Evolutionary conservation across 2,888 invertebrate genomes (phyloP).

Genomic region (Cistogaster globosa): DNA sequence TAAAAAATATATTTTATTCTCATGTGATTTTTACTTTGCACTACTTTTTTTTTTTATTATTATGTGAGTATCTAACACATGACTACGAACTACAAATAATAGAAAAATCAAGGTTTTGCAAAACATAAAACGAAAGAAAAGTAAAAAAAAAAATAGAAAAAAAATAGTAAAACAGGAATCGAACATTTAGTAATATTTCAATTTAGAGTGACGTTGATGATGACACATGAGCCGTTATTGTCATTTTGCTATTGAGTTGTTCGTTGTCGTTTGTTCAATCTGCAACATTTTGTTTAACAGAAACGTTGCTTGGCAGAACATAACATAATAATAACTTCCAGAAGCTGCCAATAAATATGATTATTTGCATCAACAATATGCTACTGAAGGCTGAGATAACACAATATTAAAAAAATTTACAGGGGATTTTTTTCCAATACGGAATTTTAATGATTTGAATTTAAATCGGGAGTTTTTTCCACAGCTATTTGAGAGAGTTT

Average conservation of each 20-base stretch:
- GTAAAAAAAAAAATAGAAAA: not conserved
- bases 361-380: not conserved
- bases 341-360: not conserved
- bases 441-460: too few species aligned
- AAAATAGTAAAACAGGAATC: conserved; percentile 23
- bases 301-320: not conserved
- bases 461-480: too few species aligned
- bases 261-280: conserved; percentile 40
- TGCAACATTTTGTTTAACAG: conserved; percentile 36
- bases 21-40: not conserved
- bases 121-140: not conserved
- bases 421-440: too few species aligned
- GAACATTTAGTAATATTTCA: conserved; percentile 49
- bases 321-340: not conserved
- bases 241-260: conserved; percentile 62
- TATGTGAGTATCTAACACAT: not conserved
- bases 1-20: not conserved
- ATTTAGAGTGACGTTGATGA: conserved; percentile 62
- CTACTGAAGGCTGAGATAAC: too few species aligned
- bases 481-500: too few species aligned
- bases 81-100: not conserved
- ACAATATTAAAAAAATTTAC: too few species aligned
- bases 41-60: not conserved
- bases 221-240: conserved; percentile 65
- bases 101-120: conserved; percentile 6